These are phyloP conservation scores for Linhomoeus sp. DNA, from an alignment of 2,888 invertebrate genomes.

Conservation along the genomic window DNA sequence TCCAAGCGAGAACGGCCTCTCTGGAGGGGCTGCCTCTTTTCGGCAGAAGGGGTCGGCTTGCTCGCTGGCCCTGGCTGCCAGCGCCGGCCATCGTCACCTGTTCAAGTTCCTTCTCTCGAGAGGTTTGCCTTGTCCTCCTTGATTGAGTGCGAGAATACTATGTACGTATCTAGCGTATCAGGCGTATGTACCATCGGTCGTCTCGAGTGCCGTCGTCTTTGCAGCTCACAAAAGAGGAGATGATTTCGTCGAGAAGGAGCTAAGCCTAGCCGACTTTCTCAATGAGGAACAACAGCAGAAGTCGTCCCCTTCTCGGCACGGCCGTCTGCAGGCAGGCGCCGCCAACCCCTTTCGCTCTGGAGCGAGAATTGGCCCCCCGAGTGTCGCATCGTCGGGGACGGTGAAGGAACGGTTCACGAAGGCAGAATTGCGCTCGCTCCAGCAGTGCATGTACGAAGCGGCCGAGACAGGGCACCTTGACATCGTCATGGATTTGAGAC, in stretches of 20 bases:
- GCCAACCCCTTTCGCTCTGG: too few species aligned
- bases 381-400: too few species aligned
- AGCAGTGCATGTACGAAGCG: constrained; percentile 77
- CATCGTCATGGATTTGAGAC: constrained; percentile 64
- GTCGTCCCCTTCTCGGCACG: too few species aligned
- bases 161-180: too few species aligned
- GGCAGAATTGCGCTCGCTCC: constrained; percentile 5
- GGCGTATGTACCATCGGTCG: too few species aligned
- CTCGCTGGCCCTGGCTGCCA: constrained; percentile 68
- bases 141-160: too few species aligned
- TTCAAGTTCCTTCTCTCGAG: too few species aligned
- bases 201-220: too few species aligned
- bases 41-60: constrained; percentile 49
- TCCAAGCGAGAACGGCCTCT: constrained; percentile 41
- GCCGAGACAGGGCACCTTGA: constrained; percentile 75
- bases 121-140: neutral
- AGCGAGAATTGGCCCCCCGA: too few species aligned
- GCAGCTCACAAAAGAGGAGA: too few species aligned
- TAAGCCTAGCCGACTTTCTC: constrained; percentile 5
- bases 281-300: neutral
- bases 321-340: too few species aligned
- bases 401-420: neutral
- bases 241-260: neutral
- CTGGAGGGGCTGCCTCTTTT: too few species aligned
- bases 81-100: constrained; percentile 59